A percentile compares a stretch with the other conserved stretches of the same genome.
Conservation (phyloP, 2,797 vertebrate genomes). For the Urosaurus nigricauda region DNA sequence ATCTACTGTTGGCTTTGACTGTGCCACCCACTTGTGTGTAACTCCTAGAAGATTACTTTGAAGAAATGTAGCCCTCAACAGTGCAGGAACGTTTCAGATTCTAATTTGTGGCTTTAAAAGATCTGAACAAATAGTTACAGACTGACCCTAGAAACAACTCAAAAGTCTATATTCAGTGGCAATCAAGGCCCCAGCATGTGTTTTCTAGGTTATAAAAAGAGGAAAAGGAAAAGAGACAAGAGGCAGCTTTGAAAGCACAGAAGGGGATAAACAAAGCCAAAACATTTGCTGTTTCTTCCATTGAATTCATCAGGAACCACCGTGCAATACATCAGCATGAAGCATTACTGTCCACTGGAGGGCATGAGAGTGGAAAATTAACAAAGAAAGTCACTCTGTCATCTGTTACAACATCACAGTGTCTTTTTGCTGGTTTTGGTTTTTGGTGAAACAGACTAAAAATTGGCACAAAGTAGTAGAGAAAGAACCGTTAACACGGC, state of each 20-base stretch:
- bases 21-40: not conserved
- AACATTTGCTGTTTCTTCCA: fast-evolving
- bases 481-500: not conserved
- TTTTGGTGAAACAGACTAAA: constrained; percentile 22
- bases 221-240: not conserved
- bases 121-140: not conserved
- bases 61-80: not conserved
- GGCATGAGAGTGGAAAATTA: constrained; percentile 15
- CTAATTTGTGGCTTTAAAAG: not conserved
- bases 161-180: not conserved
- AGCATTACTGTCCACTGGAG: not conserved
- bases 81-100: too few species aligned
- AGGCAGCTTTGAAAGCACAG: not conserved
- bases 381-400: not conserved
- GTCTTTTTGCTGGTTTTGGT: not conserved
- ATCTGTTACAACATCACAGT: not conserved
- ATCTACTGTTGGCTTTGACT: not conserved
- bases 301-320: fast-evolving
- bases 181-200: not conserved
- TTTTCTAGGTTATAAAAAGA: constrained; percentile 10
- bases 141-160: not conserved
- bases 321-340: constrained; percentile 12
- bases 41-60: not conserved
- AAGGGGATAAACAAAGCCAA: not conserved
- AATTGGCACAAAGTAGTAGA: not conserved